Evolutionary conservation across 2,888 invertebrate species (phyloP).

Genomic region (Trichopoda pennipes): DNA sequence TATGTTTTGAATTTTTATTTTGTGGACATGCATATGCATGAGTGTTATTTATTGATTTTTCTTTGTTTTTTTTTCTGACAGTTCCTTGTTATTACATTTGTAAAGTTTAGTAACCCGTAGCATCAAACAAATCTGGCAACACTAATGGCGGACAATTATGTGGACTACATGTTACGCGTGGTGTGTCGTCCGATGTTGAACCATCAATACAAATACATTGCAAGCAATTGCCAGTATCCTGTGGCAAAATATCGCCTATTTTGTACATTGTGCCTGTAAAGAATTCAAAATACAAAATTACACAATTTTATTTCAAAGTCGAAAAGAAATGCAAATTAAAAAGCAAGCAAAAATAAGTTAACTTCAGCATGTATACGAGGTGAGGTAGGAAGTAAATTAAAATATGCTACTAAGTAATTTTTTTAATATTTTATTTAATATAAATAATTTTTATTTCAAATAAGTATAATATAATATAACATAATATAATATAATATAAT

Average conservation of each 20-base stretch:
- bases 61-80: not conserved
- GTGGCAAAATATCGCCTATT: slow-evolving; percentile 85
- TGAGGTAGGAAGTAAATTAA: not conserved
- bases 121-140: slow-evolving; percentile 80
- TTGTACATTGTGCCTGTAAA: slow-evolving; percentile 84
- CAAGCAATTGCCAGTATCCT: slow-evolving; percentile 87
- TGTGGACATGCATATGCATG: slow-evolving; percentile 39
- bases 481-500: too few relatives aligned
- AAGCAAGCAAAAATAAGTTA: not conserved
- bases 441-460: too few relatives aligned
- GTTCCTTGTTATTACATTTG: slow-evolving; percentile 18
- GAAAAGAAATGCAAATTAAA: slow-evolving; percentile 7
- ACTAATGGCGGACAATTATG: slow-evolving; percentile 81
- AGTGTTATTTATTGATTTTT: slow-evolving; percentile 19
- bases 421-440: too few relatives aligned
- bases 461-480: too few relatives aligned
- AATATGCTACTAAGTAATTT: too few relatives aligned
- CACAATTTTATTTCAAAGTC: not conserved
- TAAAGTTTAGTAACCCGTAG: slow-evolving; percentile 79
- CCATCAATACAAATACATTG: slow-evolving; percentile 86
- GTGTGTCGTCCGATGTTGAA: slow-evolving; percentile 80
- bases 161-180: slow-evolving; percentile 81
- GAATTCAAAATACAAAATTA: slow-evolving; percentile 30
- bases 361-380: not conserved
- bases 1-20: slow-evolving; percentile 30